phyloP scores from a whole-genome alignment of 2,797 vertebrate species.

The Odontamblyopus rebecca region DNA sequence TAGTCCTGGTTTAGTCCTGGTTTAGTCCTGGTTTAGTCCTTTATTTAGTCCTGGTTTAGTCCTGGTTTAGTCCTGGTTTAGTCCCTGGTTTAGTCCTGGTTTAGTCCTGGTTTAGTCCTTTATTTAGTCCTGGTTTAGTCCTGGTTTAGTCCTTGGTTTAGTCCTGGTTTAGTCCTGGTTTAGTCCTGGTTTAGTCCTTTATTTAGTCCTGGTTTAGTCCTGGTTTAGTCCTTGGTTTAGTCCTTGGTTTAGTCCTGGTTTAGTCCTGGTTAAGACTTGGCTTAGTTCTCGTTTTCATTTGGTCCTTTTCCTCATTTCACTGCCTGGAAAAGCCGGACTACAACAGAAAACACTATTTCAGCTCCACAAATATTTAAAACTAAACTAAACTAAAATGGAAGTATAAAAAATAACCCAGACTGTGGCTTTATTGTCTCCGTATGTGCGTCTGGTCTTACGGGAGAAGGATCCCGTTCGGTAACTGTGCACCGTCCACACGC shows the following conservation, averaged over 20 bases:
- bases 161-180: neutral
- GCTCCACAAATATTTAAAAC: no score
- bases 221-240: neutral
- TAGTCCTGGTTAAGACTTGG: neutral
- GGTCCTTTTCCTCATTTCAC: no score
- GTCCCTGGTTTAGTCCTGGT: neutral
- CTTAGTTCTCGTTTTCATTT: no score
- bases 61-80: no score
- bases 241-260: neutral
- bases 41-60: no score
- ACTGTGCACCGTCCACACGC: slow-evolving; percentile 97
- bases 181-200: neutral
- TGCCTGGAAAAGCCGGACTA: no score
- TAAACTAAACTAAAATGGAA: no score
- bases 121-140: neutral
- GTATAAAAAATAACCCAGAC: neutral
- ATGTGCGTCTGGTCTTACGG: slow-evolving; percentile 83
- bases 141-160: neutral
- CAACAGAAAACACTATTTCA: no score
- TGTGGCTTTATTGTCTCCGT: neutral
- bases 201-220: neutral
- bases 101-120: neutral
- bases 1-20: neutral
- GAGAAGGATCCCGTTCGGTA: slow-evolving; percentile 94
- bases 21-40: neutral